A percentile compares a stretch with the other conserved stretches of the same genome.
Conservation (phyloP, 2,113 vertebrate genomes). For the Pongo pygmaeus region DNA sequence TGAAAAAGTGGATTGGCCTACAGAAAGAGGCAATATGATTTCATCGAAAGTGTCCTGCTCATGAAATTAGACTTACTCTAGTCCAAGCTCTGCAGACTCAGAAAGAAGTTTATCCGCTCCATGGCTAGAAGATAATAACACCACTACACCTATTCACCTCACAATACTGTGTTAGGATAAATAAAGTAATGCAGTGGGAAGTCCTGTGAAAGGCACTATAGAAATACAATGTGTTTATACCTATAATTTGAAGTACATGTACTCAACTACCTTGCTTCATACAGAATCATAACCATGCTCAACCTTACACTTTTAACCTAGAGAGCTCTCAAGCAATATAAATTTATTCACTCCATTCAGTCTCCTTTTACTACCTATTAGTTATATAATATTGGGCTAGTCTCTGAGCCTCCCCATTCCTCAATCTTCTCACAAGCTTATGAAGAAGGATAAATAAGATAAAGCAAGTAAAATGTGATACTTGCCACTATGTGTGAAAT, state of each 20-base stretch:
- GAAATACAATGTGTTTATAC: background rate
- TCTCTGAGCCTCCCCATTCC: background rate
- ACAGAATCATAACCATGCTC: constrained; percentile 12
- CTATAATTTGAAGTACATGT: background rate
- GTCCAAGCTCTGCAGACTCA: background rate
- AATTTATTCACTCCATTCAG: constrained; percentile 57
- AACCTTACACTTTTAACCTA: constrained; percentile 36
- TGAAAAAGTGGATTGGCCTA: background rate
- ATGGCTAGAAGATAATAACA: background rate
- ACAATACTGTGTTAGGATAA: background rate
- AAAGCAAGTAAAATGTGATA: background rate
- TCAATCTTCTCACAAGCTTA: background rate
- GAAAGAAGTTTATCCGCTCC: background rate
- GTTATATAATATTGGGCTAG: background rate
- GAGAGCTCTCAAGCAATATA: constrained; percentile 69
- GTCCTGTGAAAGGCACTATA: background rate
- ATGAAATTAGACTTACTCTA: background rate
- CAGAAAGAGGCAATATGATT: background rate
- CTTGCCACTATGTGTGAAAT: background rate
- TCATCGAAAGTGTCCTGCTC: background rate
- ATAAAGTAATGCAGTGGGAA: constrained; percentile 14
- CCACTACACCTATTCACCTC: background rate
- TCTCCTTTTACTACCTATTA: background rate
- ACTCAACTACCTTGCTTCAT: background rate
- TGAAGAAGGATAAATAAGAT: background rate